Evolutionary conservation across 2,888 invertebrate genomes (phyloP), one percentile per base, ranked within the genome.

Genomic region (Scaptomyza parva): DNA sequence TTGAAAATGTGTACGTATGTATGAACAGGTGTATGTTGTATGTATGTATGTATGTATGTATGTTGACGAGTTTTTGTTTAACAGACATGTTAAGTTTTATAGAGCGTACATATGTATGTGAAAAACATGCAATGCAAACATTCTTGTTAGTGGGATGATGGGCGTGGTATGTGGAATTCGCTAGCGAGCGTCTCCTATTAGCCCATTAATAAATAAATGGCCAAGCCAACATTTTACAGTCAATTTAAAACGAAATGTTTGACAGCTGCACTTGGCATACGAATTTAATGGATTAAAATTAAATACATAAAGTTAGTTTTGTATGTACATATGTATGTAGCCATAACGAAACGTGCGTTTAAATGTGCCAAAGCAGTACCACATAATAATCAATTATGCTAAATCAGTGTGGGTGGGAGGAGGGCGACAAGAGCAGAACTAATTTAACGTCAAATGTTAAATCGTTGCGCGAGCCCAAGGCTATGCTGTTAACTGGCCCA

Each of bases 151-250:
- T 30, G 26, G 45, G 28, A 2, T 41, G 12, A 17, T 48, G 48
- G 67, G 67, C 69, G 69, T 60, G 48, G 37, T 59, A 43, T 39
- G 12, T 60, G 60, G 54, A 47, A 51, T 69, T 41, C 24, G 8
- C 35, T 53, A n/a, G 35, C 35, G 50, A 26, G 44, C 43, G 65
- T 40, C 24, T 40, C 26, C 48, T 20, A 47, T 35, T 43, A 53
- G 48, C 48, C 50, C 44, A 76, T 68, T 76, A 71, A 63, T 50
- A 52, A 54, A 44, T 51, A 76, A 80, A 80, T 68, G 54, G 60
- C 51, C 57, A 55, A 43, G 8, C 35, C 55, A 59, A 47, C 52
- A 68, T 61, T 76, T 76, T 24, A 54, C 48, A 58, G 52, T 30
- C 66, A 51, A 57, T 72, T 61, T 44, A 33, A 53, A 65, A 30